A percentile compares a stretch with the other conserved stretches of the same genome.
phyloP scores from a whole-genome alignment of 2,888 invertebrate species.

The Subacronicta megacephala region DNA sequence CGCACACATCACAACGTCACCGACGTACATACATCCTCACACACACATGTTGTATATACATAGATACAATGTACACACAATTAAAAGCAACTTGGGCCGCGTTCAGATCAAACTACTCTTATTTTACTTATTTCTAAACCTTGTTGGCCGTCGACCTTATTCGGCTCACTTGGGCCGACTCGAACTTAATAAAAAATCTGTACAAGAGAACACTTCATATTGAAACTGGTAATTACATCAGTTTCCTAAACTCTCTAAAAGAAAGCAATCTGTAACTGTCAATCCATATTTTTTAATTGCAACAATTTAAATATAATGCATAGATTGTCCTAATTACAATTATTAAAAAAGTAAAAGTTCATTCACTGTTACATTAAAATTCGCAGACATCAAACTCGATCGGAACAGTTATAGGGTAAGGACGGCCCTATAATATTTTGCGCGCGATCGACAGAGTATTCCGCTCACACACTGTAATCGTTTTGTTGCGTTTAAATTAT shows the following conservation, averaged over 20 bases:
- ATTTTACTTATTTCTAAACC: constrained; percentile 8
- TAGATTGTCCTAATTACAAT: no score
- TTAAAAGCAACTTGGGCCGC: neutral
- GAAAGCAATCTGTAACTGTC: no score
- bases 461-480: no score
- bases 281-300: neutral
- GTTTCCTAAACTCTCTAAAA: no score
- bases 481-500: no score
- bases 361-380: neutral
- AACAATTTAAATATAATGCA: neutral
- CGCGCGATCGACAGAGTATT: no score
- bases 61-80: constrained; percentile 45
- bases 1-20: constrained; percentile 15
- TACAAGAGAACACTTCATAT: neutral
- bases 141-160: neutral
- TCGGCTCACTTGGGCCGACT: neutral
- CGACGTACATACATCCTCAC: constrained; percentile 28
- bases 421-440: no score
- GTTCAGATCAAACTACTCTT: constrained; percentile 11
- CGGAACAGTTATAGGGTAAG: no score
- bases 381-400: no score
- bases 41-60: constrained; percentile 33
- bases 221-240: neutral
- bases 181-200: constrained; percentile 5
- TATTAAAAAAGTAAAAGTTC: no score